Evolutionary conservation across 2,888 invertebrate species (phyloP), one percentile per base, ranked within the genome.

Genomic region (Cylindroiulus punctatus): DNA sequence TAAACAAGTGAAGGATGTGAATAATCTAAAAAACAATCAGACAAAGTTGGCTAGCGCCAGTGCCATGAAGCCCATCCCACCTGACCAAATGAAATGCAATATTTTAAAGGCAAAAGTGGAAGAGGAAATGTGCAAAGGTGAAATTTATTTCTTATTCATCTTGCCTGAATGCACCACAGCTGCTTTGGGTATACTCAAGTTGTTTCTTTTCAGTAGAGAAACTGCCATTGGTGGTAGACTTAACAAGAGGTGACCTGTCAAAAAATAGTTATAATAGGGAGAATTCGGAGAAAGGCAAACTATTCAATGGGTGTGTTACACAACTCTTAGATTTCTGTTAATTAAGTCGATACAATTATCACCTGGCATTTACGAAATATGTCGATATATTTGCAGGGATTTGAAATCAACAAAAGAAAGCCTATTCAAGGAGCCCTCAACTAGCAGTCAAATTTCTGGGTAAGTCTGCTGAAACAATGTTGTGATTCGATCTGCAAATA

Each of bases 51-150:
- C 89, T 30, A 88, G 88, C 81, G 88, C 87, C 57, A 88, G 88
- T 30, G 88, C 88, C n/a, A 89, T 90, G n/a, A 89, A 90, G 89
- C 94, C 95, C 32, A 93, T 97, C 87, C 97, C 97, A 83, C 96
- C 96, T 12, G 96, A 97, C 88, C 96, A 97, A 90, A 93, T 98
- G 88, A 98, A 98, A 92, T 98, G 98, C 92, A 98, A 96, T 92
- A 97, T 98, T 90, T 92, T 98, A 86, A 98, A 98, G 93, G 95
- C 94, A 87, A 94, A 94, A 90, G 93, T 93, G 86, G 93, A 94
- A 90, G 94, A 94, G 89, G 94, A 94, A 90, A 90, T 92, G 86
- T 92, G 91, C 87, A 92, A 91, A 88, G 89, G 87, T 87, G 26
- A 22, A n/a, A 7, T 83, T 81, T 81, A 4, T 81, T 83, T 0